Evolutionary conservation across 2,797 vertebrate genomes (phyloP).

Genomic region (Cygnus olor): DNA sequence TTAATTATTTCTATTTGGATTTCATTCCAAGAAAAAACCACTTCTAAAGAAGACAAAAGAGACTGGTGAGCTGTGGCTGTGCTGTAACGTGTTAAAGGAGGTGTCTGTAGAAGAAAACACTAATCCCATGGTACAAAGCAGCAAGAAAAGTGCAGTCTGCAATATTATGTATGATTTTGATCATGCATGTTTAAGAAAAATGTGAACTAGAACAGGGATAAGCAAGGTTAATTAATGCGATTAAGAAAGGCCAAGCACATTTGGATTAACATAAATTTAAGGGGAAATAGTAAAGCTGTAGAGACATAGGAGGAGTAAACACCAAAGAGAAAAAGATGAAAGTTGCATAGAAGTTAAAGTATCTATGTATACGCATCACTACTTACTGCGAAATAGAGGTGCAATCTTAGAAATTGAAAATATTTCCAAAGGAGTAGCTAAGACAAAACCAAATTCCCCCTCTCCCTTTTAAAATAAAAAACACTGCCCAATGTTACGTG

Average conservation of each 20-base stretch:
- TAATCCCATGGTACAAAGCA: background rate
- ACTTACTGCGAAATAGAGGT: background rate
- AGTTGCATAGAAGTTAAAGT: background rate
- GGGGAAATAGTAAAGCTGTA: background rate
- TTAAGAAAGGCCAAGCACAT: background rate
- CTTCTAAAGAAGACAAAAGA: background rate
- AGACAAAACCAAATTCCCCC: background rate
- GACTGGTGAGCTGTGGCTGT: background rate
- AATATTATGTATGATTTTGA: background rate
- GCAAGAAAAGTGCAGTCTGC: background rate
- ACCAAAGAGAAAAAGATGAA: background rate
- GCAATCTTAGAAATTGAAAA: background rate
- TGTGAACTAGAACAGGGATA: background rate
- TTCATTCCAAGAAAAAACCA: background rate
- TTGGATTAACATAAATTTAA: background rate
- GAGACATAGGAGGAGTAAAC: background rate
- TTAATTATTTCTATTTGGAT: background rate
- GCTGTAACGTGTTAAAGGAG: background rate
- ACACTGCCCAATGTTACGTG: fast-evolving
- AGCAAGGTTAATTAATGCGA: background rate
- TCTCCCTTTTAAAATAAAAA: background rate
- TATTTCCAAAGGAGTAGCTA: background rate
- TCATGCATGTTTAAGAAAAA: background rate
- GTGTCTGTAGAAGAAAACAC: background rate
- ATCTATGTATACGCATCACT: background rate